phyloP scores from a whole-genome alignment of 2,113 vertebrate species.

The Phaethon lepturus region DNA sequence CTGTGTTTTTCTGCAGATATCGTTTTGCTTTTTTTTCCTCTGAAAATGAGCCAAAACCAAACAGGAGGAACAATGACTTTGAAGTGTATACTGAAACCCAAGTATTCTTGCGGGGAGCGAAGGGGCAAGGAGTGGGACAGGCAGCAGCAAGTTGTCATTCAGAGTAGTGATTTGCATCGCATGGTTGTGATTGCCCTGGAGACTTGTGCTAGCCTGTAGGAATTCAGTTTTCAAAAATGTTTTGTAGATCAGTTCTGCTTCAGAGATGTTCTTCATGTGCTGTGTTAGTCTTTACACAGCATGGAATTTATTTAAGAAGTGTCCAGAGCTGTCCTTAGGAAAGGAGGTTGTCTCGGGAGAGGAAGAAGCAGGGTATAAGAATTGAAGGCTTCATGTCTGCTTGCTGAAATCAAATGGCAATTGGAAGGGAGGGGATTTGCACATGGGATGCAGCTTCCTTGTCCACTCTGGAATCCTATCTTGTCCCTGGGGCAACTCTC shows the following conservation, averaged over 20 bases:
- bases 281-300: neutral
- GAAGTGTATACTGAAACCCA: neutral
- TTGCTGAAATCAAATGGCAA: neutral
- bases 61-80: neutral
- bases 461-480: neutral
- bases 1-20: neutral
- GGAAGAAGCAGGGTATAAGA: neutral
- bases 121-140: neutral
- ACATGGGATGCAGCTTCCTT: neutral
- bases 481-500: neutral
- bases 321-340: neutral
- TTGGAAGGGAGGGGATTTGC: neutral
- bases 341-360: neutral
- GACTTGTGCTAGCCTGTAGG: neutral
- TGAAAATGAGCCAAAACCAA: neutral
- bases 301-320: neutral
- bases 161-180: neutral
- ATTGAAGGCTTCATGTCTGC: neutral
- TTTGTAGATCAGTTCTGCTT: neutral
- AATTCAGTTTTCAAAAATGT: neutral
- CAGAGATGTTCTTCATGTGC: neutral
- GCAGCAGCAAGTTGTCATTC: neutral
- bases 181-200: neutral
- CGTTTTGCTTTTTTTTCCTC: neutral
- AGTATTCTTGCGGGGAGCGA: neutral